Conservation (phyloP, 2,888 invertebrate species). For the Dynastes grantii region DNA sequence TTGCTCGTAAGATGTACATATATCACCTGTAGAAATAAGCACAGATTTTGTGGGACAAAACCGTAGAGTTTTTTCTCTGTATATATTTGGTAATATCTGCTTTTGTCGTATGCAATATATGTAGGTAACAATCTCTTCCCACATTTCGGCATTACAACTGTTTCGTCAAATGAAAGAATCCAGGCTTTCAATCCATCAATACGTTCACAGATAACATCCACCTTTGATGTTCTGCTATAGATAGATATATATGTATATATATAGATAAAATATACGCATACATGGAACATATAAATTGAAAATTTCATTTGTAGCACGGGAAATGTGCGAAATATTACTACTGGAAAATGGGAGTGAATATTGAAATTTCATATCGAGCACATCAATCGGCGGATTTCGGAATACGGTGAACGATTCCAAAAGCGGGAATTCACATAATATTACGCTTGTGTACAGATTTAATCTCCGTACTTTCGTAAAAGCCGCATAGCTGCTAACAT, state of each 20-base stretch:
- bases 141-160: no score
- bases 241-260: no score
- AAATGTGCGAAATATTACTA: conserved; percentile 24
- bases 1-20: no score
- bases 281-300: not conserved
- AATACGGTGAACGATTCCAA: not conserved
- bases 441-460: not conserved
- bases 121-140: no score
- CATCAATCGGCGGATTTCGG: conserved; percentile 14
- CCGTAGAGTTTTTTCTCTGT: no score
- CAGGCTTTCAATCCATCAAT: not conserved
- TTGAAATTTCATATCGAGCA: conserved; percentile 34
- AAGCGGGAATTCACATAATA: conserved; percentile 3
- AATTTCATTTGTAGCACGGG: not conserved
- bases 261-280: not conserved
- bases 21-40: no score
- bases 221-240: no score
- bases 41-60: no score
- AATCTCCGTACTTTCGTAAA: not conserved
- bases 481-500: not conserved
- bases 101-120: no score
- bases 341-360: conserved; percentile 19
- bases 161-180: not conserved
- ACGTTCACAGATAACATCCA: not conserved
- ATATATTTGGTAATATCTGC: no score